Base-by-base conservation (phyloP, 2,113 vertebrate species). In the Ophthalmolycus amberensis region DNA sequence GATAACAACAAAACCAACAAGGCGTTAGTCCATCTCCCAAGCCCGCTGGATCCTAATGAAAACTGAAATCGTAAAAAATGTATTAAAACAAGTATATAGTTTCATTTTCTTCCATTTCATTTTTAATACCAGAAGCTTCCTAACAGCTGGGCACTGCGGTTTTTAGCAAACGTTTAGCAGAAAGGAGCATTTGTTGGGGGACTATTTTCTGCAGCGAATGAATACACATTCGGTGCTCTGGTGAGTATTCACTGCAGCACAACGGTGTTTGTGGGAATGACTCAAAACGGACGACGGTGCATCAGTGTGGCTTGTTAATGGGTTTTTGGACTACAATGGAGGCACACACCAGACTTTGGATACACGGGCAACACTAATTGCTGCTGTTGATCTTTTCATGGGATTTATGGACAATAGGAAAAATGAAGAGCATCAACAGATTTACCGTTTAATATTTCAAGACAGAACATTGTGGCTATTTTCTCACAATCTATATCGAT, bases 201-300 rank as follows among this genome's bases (percentile, higher is more conserved):
- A 38, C 27, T 56, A 37, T 40, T 66, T 80, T 65, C 42, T 44
- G 52, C n/a, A 25, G 46, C 27, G 22, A 66, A 22, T 52, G 2
- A 66, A 65, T 62, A 40, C 48, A 48, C 46, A 29, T 73, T 75
- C 5, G 25, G 22, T 66, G 58, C 48, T 70, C 16, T 37, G 34
- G 63, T 58, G 67, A 68, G 22, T 68, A 48, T 80, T 84, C 59
- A 52, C 38, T 62, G 76, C 52, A 64, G 27, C 65, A 22, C 44
- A 67, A 58, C 10, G 15, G 37, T 67, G 32, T 25, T 71, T 59
- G 37, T 27, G 10, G 74, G 52, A 58, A 16, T 74, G 34, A 63
- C 52, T 42, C 38, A 25, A 78, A 71, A 71, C 64, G 63, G 74
- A 80, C 59, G 56, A 63, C 37, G 16, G 58, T 14, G 59, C 52